Conservation (phyloP, 2,888 invertebrate genomes). For the Volucella inanis region DNA sequence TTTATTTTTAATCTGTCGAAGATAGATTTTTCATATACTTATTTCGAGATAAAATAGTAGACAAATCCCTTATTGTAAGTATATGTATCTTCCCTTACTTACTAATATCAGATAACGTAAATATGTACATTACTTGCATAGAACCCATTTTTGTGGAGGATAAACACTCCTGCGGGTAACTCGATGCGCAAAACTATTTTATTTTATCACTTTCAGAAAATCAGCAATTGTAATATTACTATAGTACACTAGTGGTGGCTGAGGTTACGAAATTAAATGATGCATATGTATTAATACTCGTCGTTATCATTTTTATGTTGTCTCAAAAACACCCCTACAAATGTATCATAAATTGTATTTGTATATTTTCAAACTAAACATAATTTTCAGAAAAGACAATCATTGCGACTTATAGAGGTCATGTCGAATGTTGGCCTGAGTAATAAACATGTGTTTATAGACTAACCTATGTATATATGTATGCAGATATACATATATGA, state of each 20-base stretch:
- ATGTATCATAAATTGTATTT: too few species aligned
- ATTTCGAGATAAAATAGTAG: slow-evolving; percentile 27
- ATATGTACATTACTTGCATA: slow-evolving; percentile 3
- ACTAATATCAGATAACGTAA: slow-evolving; percentile 66
- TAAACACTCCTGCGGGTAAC: slow-evolving; percentile 18
- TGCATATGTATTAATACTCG: not conserved
- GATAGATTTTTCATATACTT: slow-evolving; percentile 31
- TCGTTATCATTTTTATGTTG: slow-evolving; percentile 1
- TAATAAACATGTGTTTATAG: too few species aligned
- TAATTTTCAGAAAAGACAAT: too few species aligned
- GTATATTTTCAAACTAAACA: too few species aligned
- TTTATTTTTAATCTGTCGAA: slow-evolving; percentile 15
- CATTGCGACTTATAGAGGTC: too few species aligned
- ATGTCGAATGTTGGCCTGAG: too few species aligned
- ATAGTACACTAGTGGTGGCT: slow-evolving; percentile 24
- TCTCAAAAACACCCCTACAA: slow-evolving; percentile 2
- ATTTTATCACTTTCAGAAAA: slow-evolving; percentile 42
- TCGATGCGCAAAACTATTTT: slow-evolving; percentile 3
- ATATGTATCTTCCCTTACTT: slow-evolving; percentile 49
- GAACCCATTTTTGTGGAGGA: not conserved
- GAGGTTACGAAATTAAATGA: slow-evolving; percentile 21
- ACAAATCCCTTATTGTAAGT: slow-evolving; percentile 21
- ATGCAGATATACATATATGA: too few species aligned
- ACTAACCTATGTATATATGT: too few species aligned
- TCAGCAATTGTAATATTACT: slow-evolving; percentile 33